These are phyloP conservation scores for Galemys pyrenaicus DNA, from an alignment of 2,113 vertebrate genomes.

Conservation along the genomic window DNA sequence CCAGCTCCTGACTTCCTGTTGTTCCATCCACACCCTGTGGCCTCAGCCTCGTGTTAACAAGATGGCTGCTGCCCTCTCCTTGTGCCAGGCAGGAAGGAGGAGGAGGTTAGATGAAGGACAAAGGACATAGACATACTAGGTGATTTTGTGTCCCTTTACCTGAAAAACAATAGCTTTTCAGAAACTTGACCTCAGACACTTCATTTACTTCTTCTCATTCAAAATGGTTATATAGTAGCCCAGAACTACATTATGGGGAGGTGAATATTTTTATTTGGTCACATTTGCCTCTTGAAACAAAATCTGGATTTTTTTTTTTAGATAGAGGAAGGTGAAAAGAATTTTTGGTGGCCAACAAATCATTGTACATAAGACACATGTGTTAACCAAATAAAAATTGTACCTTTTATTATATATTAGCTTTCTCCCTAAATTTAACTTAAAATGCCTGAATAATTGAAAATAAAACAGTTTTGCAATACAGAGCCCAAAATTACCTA, in stretches of 20 bases:
- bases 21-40: background rate
- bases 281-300: background rate
- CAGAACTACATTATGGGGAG: background rate
- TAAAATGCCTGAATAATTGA: slow-evolving; percentile 58
- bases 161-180: background rate
- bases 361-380: background rate
- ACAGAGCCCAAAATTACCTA: slow-evolving; percentile 50
- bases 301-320: background rate
- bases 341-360: background rate
- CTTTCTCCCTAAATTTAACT: slow-evolving; percentile 24
- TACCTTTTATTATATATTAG: too few species aligned
- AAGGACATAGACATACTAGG: background rate
- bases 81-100: background rate
- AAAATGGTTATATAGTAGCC: background rate
- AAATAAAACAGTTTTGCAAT: slow-evolving; percentile 53
- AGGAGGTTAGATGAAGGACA: background rate
- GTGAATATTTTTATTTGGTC: background rate
- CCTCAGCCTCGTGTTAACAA: too few species aligned
- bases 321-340: background rate
- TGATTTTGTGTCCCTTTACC: background rate
- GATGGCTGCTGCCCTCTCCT: background rate
- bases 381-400: background rate
- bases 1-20: background rate
- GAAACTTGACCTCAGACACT: background rate
- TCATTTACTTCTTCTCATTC: background rate